Evolutionary conservation across 1,140 invertebrate genomes (phyloP).

Genomic region (Tribolium madens): DNA sequence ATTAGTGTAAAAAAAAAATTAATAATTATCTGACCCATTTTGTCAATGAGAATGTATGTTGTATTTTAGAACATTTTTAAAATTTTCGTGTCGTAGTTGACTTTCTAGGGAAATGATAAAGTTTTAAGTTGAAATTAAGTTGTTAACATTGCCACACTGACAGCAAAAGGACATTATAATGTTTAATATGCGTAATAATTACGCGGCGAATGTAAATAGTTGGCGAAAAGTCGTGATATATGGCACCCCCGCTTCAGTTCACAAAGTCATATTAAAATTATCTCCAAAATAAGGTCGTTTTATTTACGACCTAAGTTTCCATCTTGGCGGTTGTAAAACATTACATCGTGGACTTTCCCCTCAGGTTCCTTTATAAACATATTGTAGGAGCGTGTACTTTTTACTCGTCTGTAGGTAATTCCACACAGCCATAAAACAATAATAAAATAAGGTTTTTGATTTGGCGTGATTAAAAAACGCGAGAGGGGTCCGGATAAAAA

Average conservation of each 20-base stretch:
- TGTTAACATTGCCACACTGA: too few species aligned
- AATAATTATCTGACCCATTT: too few species aligned
- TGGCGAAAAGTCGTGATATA: constrained; percentile 35
- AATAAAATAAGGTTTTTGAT: constrained; percentile 64
- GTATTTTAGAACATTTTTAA: too few species aligned
- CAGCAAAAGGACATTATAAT: not conserved
- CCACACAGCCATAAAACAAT: constrained; percentile 61
- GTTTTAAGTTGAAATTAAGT: too few species aligned
- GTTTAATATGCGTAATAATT: not conserved
- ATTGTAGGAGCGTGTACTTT: constrained; percentile 48
- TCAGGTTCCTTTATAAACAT: constrained; percentile 45
- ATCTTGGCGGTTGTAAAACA: constrained; percentile 49
- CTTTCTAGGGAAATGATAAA: too few species aligned
- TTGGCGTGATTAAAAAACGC: constrained; percentile 64
- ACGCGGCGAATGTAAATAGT: not conserved
- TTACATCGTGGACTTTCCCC: constrained; percentile 47
- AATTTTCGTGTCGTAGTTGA: too few species aligned
- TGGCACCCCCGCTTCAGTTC: constrained; percentile 20
- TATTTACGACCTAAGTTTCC: constrained; percentile 52
- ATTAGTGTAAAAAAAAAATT: too few species aligned
- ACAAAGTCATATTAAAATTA: constrained; percentile 46
- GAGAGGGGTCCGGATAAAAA: constrained; percentile 50
- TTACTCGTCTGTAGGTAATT: constrained; percentile 42
- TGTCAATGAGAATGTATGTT: too few species aligned
- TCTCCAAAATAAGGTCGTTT: constrained; percentile 50